Base-by-base conservation (phyloP, 2,113 vertebrate genomes). In the Prolemur simus region DNA sequence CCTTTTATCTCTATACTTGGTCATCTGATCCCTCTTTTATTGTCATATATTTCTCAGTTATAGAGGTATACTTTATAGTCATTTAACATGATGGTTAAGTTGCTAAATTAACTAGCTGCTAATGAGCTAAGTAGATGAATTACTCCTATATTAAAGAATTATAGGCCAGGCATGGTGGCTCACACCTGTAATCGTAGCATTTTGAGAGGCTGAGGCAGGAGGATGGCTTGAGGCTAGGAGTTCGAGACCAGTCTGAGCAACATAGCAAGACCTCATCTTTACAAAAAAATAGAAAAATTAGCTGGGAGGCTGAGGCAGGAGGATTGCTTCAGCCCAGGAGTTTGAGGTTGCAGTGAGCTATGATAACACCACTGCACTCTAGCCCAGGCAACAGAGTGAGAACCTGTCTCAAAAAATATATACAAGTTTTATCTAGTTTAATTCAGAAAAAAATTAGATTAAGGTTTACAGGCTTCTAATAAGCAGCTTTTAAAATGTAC, bases 51-150 rank as follows among this genome's bases (percentile, higher is more conserved):
- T 96, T 94, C 27, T 14, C 29, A 54, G 27, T 83, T 25, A 66
- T 86, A 87, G 13, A 17, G 29, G 2, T 89, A 47, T 45, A 71
- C 1, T 87, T 73, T 60, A 45, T 34, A 91, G 45, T 73, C 76
- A 82, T 47, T 96, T 92, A 93, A 94, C 49, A 68, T 96, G 9
- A 27, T 91, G 78, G 7, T 90, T 91, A 93, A 74, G 20, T 21
- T 94, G 56, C 17, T 95, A 73, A 93, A 54, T 91, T 92, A 91
- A 64, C 77, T 93, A 87, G 11, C 25, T 94, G 12, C 14, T 91
- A 64, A 71, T 94, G 23, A 96, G 90, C 78, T 95, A 81, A 91
- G 23, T 64, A 56, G n/a, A 83, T 94, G 29, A 90, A 63, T 81
- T 84, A 37, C 14, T 1, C 23, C 32, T 29, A 60, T 92, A 66